Evolutionary conservation across 2,888 invertebrate species (phyloP).

Genomic region (Eulithis testata): DNA sequence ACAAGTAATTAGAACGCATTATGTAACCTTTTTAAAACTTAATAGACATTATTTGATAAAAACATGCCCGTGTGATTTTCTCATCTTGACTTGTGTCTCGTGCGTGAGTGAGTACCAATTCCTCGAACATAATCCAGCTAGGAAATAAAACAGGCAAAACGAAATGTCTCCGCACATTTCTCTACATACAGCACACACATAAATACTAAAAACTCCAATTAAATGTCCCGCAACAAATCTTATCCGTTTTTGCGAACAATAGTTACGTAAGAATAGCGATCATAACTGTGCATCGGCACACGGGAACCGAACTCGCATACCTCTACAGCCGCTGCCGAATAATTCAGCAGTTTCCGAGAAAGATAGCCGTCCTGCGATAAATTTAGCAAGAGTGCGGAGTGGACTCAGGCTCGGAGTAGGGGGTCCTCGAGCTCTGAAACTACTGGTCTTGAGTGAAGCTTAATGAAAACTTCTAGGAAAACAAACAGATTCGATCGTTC

Average conservation of each 20-base stretch:
- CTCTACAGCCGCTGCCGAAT: slow-evolving; percentile 65
- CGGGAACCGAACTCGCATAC: slow-evolving; percentile 74
- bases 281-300: slow-evolving; percentile 73
- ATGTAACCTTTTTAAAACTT: too few species aligned
- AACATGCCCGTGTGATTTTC: too few species aligned
- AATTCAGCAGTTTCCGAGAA: slow-evolving; percentile 79
- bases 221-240: slow-evolving; percentile 45
- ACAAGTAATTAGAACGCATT: too few species aligned
- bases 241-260: slow-evolving; percentile 39
- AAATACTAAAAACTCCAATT: slow-evolving; percentile 36
- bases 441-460: background rate
- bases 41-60: too few species aligned
- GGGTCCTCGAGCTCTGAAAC: background rate
- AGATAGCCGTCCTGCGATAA: slow-evolving; percentile 69
- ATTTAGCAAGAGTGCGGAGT: slow-evolving; percentile 53
- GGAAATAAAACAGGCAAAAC: background rate
- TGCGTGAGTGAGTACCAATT: too few species aligned
- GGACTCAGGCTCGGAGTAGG: slow-evolving; percentile 33
- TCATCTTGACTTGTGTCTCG: too few species aligned
- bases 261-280: slow-evolving; percentile 78
- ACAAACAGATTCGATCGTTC: too few species aligned
- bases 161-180: slow-evolving; percentile 10
- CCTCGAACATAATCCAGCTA: background rate
- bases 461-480: too few species aligned
- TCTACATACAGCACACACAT: slow-evolving; percentile 18